Conservation (phyloP, 2,888 invertebrate genomes). For the Oligia fasciuncula region DNA sequence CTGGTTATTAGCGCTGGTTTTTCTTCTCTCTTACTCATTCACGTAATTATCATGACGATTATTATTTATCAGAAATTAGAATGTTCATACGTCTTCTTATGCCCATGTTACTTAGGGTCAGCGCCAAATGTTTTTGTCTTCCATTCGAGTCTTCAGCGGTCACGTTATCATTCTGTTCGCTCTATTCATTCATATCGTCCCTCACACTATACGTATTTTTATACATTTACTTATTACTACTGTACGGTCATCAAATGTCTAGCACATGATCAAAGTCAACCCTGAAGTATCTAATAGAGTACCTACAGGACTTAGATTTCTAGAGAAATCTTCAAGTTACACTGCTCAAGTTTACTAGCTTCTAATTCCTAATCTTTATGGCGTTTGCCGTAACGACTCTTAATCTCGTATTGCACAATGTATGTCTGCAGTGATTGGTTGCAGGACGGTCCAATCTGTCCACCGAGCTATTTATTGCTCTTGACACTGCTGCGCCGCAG, state of each 20-base stretch:
- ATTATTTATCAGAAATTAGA: conserved; percentile 2
- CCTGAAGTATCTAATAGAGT: neutral
- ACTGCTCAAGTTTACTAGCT: conserved; percentile 4
- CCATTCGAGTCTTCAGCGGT: neutral
- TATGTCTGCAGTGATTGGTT: conserved; percentile 24
- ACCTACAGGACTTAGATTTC: neutral
- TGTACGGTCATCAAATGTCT: neutral
- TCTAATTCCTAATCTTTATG: conserved; percentile 26
- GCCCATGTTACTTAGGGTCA: no score
- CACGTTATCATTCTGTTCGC: neutral
- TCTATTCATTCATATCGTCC: neutral
- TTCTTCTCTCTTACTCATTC: conserved; percentile 16
- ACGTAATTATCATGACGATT: conserved; percentile 5
- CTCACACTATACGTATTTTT: neutral
- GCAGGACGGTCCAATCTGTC: conserved; percentile 52
- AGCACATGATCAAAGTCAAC: neutral
- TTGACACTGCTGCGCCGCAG: conserved; percentile 58
- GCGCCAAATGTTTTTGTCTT: neutral
- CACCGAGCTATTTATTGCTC: conserved; percentile 65
- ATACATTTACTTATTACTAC: no score
- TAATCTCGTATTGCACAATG: neutral
- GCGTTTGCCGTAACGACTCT: neutral
- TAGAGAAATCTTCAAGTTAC: neutral
- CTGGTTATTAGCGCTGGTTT: conserved; percentile 16
- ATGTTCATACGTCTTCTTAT: neutral